phyloP scores from a whole-genome alignment of 92 coral and sea anemone genomes.

The Palythoa grandis region DNA sequence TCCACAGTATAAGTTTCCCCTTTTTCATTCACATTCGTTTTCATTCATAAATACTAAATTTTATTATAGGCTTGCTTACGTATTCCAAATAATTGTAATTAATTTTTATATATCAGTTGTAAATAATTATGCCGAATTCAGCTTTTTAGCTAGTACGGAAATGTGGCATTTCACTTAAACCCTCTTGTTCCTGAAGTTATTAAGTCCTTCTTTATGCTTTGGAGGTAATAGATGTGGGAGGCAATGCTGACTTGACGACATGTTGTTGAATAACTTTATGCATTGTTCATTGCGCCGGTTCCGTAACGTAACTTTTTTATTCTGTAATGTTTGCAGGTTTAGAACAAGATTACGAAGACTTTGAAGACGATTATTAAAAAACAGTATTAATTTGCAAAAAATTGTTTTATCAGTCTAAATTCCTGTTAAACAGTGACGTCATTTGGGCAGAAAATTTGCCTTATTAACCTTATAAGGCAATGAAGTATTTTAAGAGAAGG shows the following conservation, averaged over 20 bases:
- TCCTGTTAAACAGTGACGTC: neutral
- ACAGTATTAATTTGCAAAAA: neutral
- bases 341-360: slow-evolving; percentile 85
- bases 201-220: neutral
- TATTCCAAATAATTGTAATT: no score
- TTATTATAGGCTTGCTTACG: no score
- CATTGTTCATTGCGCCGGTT: neutral
- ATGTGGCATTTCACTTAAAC: no score
- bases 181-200: neutral
- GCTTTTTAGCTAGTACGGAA: no score
- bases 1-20: no score
- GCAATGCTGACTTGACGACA: no score
- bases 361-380: slow-evolving; percentile 73
- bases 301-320: neutral
- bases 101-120: no score
- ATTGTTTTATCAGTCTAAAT: no score
- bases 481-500: neutral
- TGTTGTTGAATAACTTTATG: neutral
- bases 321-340: slow-evolving; percentile 54
- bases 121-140: no score
- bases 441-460: neutral
- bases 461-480: neutral
- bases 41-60: no score
- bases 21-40: no score
- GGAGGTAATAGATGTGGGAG: no score